A percentile compares a stretch with the other conserved stretches of the same genome.
These are phyloP conservation scores for Pocota personata DNA, from an alignment of 2,888 invertebrate species.

Conservation along the genomic window DNA sequence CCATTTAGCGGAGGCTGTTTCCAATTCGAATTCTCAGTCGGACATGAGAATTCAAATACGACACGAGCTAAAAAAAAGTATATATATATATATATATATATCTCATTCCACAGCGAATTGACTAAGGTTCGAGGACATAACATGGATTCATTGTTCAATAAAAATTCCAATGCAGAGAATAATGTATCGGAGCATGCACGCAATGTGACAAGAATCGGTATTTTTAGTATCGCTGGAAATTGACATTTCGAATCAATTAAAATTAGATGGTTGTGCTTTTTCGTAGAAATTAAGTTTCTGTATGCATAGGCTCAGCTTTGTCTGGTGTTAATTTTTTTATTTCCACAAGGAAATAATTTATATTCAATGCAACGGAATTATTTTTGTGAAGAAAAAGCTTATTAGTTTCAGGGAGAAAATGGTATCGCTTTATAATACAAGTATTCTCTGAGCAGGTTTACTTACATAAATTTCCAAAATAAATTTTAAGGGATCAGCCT, in stretches of 20 bases:
- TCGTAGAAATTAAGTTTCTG: too few species aligned
- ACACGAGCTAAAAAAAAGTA: conserved; percentile 51
- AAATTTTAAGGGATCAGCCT: too few species aligned
- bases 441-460: too few species aligned
- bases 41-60: conserved; percentile 62
- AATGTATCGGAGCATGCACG: not conserved
- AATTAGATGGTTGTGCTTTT: not conserved
- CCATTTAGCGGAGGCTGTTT: not conserved
- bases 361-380: too few species aligned
- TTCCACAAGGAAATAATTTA: too few species aligned
- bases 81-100: not conserved
- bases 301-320: not conserved
- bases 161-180: conserved; percentile 48
- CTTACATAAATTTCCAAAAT: too few species aligned
- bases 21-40: conserved; percentile 53
- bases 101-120: conserved; percentile 7
- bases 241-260: conserved; percentile 25
- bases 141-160: conserved; percentile 54
- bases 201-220: not conserved
- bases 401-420: too few species aligned
- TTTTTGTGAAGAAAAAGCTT: too few species aligned
- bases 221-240: not conserved
- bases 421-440: too few species aligned
- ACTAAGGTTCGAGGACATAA: conserved; percentile 11
- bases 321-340: not conserved